These are phyloP conservation scores for Leucophora obtusa DNA, from an alignment of 2,888 invertebrate genomes.

Conservation along the genomic window DNA sequence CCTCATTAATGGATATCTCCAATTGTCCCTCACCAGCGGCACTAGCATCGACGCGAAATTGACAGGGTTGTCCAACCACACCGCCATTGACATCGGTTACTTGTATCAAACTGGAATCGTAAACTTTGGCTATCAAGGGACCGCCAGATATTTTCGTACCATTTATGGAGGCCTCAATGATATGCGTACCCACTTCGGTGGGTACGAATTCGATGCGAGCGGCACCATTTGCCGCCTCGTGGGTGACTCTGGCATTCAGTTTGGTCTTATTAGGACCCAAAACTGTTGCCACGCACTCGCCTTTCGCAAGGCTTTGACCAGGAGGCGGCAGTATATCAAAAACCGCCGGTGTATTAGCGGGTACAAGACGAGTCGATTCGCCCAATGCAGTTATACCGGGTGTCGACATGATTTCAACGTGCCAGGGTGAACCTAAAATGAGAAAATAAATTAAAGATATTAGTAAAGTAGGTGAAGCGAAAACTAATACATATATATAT, in stretches of 20 bases:
- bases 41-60: constrained; percentile 98
- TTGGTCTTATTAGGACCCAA: constrained; percentile 91
- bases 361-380: constrained; percentile 92
- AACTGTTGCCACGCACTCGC: constrained; percentile 83
- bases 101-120: constrained; percentile 94
- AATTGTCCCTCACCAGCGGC: constrained; percentile 99
- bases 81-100: constrained; percentile 96
- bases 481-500: too few species aligned
- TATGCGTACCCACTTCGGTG: constrained; percentile 95
- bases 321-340: constrained; percentile 85
- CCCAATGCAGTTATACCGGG: constrained; percentile 88
- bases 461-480: background rate
- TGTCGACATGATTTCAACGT: constrained; percentile 92
- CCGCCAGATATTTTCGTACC: constrained; percentile 94
- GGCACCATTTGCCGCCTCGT: constrained; percentile 89
- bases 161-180: constrained; percentile 93
- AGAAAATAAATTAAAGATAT: background rate
- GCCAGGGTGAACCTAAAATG: constrained; percentile 93
- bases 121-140: constrained; percentile 95
- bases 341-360: constrained; percentile 92
- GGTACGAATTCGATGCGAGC: constrained; percentile 96
- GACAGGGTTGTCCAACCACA: constrained; percentile 96
- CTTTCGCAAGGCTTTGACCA: constrained; percentile 80
- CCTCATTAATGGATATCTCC: constrained; percentile 99
- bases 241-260: constrained; percentile 89